A percentile compares a stretch with the other conserved stretches of the same genome.
phyloP scores from a whole-genome alignment of 2,113 vertebrate species.

The Prunella himalayana region DNA sequence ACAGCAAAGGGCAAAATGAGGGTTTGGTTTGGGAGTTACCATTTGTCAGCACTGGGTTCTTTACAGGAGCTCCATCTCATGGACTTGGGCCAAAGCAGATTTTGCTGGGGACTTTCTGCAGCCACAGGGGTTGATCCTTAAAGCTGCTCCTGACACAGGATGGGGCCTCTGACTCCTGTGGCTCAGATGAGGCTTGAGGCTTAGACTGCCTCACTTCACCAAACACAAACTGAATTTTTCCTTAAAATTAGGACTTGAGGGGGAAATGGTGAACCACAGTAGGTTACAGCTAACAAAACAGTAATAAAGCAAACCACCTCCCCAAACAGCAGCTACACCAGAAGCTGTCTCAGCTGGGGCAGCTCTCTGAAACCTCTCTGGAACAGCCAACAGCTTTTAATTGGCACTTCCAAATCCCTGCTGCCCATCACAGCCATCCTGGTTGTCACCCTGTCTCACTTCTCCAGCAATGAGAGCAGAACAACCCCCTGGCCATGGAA shows the following conservation, averaged over 20 bases:
- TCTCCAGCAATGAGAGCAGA: neutral
- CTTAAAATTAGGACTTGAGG: neutral
- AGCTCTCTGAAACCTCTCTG: neutral
- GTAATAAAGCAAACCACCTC: neutral
- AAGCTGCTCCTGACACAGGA: neutral
- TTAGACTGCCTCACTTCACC: accelerated
- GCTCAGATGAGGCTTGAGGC: neutral
- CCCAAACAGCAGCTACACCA: neutral
- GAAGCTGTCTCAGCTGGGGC: neutral
- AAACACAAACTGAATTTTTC: neutral
- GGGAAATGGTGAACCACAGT: neutral
- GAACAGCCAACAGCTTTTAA: neutral
- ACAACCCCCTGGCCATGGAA: neutral
- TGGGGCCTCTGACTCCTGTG: neutral
- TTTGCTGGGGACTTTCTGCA: neutral
- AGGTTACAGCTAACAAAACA: neutral
- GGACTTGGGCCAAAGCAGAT: neutral
- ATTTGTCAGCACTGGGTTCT: neutral
- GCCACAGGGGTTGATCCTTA: neutral
- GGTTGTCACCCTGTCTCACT: neutral
- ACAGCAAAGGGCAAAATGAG: neutral
- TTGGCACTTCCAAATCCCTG: neutral
- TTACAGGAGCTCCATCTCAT: neutral
- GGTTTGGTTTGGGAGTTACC: neutral
- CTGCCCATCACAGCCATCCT: neutral